Base-by-base conservation (phyloP, 2,888 invertebrate genomes). In the Xestia xanthographa region DNA sequence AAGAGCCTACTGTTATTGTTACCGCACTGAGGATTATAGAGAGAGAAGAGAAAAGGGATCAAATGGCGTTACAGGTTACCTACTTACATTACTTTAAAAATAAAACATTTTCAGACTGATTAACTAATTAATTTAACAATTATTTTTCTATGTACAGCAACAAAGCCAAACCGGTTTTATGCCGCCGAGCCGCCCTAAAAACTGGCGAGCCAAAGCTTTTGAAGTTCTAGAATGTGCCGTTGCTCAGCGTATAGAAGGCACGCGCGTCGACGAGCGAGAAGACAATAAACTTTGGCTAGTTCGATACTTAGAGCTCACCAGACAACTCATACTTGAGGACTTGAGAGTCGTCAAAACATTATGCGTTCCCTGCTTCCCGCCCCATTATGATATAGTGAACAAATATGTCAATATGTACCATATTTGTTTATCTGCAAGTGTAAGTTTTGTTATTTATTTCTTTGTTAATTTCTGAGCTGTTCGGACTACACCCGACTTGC, bases 271-370 rank as follows among this genome's bases (percentile, higher is more conserved):
- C 89, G 99, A 99, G 90, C 96, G 99, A 41, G 97, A 97, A 34
- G 98, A 98, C 88, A 98, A 99, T 94, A 99, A 99, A 94, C 98
- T 99, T 95, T 99, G 99, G 99, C 97, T 99, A 22, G 99, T 99
- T 6, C 97, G 98, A 41, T 99, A 99, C 93, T 96, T 99, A 73
- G 99, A 99, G 95, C 96, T 98, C 60, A 98, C 98, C 0, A 97
- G 99, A 58, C 98, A 98, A 90, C 97, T 99, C 14, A 98, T 99
- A 88, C 94, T 99, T 11, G 99, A 99, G 92, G 99, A 99, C 94
- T 95, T 99, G 82, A 97, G 98, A 82, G 99, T 99, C 0, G 98
- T 99, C 0, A 99, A 99, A 92, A 98, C 98, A 0, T 95, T 99
- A 0, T 99, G 98, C 89, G 98, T 98, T 9, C 99, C 99, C 0